These are phyloP conservation scores for Mallotus villosus DNA, from an alignment of 2,797 vertebrate species.

Conservation along the genomic window DNA sequence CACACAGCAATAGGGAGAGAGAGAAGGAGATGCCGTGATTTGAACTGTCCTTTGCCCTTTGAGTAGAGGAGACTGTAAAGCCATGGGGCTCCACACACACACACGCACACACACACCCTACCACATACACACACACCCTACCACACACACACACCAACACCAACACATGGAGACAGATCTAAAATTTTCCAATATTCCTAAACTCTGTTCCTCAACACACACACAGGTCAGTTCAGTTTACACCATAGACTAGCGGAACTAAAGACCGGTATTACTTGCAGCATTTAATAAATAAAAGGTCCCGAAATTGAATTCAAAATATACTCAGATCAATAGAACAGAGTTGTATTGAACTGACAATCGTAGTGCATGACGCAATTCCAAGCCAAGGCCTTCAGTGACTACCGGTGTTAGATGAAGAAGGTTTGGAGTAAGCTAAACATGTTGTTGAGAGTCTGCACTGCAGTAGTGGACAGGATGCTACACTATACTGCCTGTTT, in stretches of 20 bases:
- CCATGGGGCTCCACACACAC: not conserved
- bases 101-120: not conserved
- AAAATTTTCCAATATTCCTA: not conserved
- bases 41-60: not conserved
- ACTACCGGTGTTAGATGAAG: slow-evolving; percentile 34
- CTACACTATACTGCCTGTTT: not conserved
- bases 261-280: too few relatives aligned
- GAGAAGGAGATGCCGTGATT: not conserved
- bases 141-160: not conserved
- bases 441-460: slow-evolving; percentile 59
- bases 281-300: too few relatives aligned
- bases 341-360: too few relatives aligned
- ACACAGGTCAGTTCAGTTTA: not conserved
- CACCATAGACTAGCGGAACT: not conserved
- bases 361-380: too few relatives aligned
- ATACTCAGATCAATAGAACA: too few relatives aligned
- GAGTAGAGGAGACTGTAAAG: too few relatives aligned
- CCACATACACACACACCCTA: not conserved
- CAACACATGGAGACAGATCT: not conserved
- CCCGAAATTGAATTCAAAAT: too few relatives aligned
- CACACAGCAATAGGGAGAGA: not conserved
- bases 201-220: not conserved
- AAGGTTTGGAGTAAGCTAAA: slow-evolving; percentile 33
- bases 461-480: slow-evolving; percentile 66
- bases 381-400: too few relatives aligned